These are phyloP conservation scores for Spicauda simplicius DNA, from an alignment of 2,888 invertebrate species.

Conservation along the genomic window DNA sequence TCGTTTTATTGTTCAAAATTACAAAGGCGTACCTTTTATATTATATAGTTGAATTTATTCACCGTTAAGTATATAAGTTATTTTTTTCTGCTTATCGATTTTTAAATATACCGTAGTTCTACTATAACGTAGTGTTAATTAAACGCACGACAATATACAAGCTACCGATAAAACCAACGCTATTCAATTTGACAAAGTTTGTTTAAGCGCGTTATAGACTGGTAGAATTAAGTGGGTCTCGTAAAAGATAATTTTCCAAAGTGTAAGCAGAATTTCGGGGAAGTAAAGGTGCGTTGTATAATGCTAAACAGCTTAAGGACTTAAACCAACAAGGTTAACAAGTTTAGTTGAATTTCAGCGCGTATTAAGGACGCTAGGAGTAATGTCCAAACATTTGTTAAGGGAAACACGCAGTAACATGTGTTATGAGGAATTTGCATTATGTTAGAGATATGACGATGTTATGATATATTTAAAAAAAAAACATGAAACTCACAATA, in stretches of 20 bases:
- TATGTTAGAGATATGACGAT: neutral
- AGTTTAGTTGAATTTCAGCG: constrained; percentile 21
- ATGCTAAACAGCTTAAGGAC: constrained; percentile 30
- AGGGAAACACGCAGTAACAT: neutral
- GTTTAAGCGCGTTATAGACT: constrained; percentile 16
- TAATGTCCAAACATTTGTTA: constrained; percentile 2
- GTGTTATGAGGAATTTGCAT: neutral
- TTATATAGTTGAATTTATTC: too few species aligned
- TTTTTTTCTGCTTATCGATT: too few species aligned
- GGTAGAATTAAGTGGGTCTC: constrained; percentile 17
- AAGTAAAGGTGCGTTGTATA: constrained; percentile 22
- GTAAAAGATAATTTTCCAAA: constrained; percentile 34
- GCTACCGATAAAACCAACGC: neutral
- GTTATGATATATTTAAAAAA: too few species aligned
- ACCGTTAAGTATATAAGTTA: too few species aligned
- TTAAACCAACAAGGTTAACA: constrained; percentile 24
- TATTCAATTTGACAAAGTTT: constrained; percentile 17
- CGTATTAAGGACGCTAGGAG: constrained; percentile 3
- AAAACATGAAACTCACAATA: too few species aligned
- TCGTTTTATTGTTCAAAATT: neutral
- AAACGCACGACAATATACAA: neutral
- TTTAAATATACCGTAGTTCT: too few species aligned
- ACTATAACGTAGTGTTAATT: neutral
- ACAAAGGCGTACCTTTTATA: neutral
- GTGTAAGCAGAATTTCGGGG: constrained; percentile 26